Conservation (phyloP, 2,888 invertebrate genomes). For the Metellina segmentata region DNA sequence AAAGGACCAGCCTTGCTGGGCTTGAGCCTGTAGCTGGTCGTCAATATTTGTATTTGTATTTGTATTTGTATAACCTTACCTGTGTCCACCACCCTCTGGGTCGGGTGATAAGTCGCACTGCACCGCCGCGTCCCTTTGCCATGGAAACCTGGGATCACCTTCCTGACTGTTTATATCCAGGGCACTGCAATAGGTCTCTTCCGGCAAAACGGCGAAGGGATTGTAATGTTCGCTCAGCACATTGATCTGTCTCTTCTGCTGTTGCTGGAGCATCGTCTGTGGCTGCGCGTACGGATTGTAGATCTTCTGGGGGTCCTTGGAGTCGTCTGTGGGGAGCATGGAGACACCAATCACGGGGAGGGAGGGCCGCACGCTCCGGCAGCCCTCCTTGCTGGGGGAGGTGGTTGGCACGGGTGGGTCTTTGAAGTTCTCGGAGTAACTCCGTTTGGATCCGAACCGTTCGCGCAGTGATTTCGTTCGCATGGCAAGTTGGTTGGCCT, state of each 20-base stretch:
- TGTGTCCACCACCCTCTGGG: constrained; percentile 46
- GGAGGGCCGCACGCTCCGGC: constrained; percentile 58
- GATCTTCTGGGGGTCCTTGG: constrained; percentile 45
- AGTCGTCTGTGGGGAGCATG: constrained; percentile 15
- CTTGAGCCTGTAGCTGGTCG: no score
- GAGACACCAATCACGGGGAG: constrained; percentile 52
- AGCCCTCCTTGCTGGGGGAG: constrained; percentile 38
- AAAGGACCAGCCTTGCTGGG: no score
- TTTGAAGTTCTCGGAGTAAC: constrained; percentile 79
- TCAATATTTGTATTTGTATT: no score
- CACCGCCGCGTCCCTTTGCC: constrained; percentile 78
- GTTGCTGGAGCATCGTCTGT: constrained; percentile 37
- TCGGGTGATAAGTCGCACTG: constrained; percentile 78
- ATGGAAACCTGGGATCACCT: constrained; percentile 78
- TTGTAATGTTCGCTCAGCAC: constrained; percentile 73
- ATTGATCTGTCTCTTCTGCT: constrained; percentile 19
- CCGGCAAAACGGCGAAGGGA: constrained; percentile 76
- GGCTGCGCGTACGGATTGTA: constrained; percentile 44
- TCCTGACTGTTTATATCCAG: constrained; percentile 78
- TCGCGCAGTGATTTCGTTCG: constrained; percentile 79
- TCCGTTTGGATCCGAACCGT: constrained; percentile 78
- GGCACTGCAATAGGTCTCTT: constrained; percentile 78
- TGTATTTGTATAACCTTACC: constrained; percentile 33
- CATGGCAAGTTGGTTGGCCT: constrained; percentile 46
- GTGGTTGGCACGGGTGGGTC: constrained; percentile 74